Conservation (phyloP, 2,797 vertebrate genomes). For the Poeciliopsis infans region DNA sequence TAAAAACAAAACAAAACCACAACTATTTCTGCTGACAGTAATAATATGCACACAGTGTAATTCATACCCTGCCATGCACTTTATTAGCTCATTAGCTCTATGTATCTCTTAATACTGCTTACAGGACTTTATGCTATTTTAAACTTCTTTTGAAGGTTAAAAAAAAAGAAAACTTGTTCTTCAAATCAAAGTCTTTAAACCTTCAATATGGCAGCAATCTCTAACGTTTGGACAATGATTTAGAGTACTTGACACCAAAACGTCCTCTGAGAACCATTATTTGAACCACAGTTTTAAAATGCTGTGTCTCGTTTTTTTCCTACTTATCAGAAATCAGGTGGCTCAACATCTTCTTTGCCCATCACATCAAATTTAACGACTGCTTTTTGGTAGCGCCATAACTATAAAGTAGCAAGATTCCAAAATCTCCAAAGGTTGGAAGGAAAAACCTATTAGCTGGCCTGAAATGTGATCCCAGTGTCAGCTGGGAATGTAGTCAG, state of each 20-base stretch:
- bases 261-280: neutral
- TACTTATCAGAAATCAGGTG: slow-evolving; percentile 20
- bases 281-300: neutral
- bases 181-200: neutral
- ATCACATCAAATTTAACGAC: slow-evolving; percentile 12
- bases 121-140: neutral
- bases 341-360: slow-evolving; percentile 20
- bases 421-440: slow-evolving; percentile 13
- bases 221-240: neutral
- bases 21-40: neutral
- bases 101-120: neutral
- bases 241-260: neutral
- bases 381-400: slow-evolving; percentile 22
- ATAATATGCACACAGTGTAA: neutral
- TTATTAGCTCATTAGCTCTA: neutral
- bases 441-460: slow-evolving; percentile 17
- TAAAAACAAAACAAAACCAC: neutral
- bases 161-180: neutral
- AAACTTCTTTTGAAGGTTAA: neutral
- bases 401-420: slow-evolving; percentile 35
- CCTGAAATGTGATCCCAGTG: slow-evolving; percentile 60
- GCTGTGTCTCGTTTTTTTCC: slow-evolving; percentile 2
- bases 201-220: neutral
- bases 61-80: neutral
- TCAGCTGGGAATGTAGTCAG: slow-evolving; percentile 42